Evolutionary conservation across 1,140 invertebrate species (phyloP).

Genomic region (Trichomalopsis sarcophagae): DNA sequence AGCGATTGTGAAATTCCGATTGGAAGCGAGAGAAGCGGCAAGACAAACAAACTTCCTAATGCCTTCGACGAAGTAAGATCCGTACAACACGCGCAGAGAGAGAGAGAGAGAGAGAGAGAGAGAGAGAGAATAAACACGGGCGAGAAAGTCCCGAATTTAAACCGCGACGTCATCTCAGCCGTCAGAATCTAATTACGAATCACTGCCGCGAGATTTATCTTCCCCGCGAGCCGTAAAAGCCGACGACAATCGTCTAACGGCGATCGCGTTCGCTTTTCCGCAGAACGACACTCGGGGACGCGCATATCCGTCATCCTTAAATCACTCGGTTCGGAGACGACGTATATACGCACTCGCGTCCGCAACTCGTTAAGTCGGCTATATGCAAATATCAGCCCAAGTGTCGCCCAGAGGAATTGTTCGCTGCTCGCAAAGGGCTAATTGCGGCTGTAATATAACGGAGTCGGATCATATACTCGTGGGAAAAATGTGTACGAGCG

Average conservation of each 20-base stretch:
- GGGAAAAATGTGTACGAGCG: neutral
- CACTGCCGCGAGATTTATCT: too few species aligned
- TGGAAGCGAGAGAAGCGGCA: neutral
- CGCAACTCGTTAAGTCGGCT: conserved; percentile 12
- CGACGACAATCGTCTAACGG: neutral
- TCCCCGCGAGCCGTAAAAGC: too few species aligned
- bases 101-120: too few species aligned
- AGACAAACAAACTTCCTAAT: neutral
- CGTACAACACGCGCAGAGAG: too few species aligned
- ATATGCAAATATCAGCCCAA: conserved; percentile 5
- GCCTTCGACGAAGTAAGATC: neutral
- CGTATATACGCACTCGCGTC: neutral
- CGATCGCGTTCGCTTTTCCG: neutral
- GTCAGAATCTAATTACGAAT: too few species aligned
- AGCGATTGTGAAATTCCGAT: neutral
- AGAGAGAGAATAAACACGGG: too few species aligned
- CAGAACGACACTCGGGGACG: neutral
- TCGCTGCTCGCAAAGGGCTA: neutral
- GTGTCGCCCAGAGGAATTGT: conserved; percentile 31
- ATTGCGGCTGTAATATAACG: neutral
- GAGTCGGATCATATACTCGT: neutral
- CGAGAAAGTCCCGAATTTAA: too few species aligned
- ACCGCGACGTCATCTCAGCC: too few species aligned
- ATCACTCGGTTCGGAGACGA: neutral
- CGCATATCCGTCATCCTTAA: neutral